Evolutionary conservation across 2,888 invertebrate genomes (phyloP).

Genomic region (Drosophila dives): DNA sequence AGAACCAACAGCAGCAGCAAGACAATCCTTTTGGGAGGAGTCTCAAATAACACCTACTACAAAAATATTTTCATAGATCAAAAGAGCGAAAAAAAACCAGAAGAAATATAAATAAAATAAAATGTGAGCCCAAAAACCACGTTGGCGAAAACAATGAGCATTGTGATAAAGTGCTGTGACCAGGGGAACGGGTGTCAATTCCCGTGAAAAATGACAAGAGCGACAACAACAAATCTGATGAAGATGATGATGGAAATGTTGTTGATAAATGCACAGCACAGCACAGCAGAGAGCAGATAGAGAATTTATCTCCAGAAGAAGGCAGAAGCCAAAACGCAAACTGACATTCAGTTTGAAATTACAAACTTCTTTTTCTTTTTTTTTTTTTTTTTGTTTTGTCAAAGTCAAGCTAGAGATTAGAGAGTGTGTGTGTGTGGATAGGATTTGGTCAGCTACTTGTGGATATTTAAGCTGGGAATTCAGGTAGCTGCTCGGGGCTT

Average conservation of each 20-base stretch:
- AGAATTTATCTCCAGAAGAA: constrained; percentile 7
- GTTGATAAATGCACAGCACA: constrained; percentile 60
- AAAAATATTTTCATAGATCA: constrained; percentile 65
- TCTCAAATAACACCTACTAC: constrained; percentile 59
- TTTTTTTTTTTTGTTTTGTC: neutral
- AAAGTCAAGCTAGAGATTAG: constrained; percentile 39
- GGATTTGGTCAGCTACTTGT: constrained; percentile 1
- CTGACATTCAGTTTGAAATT: constrained; percentile 76
- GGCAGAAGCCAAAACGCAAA: constrained; percentile 67
- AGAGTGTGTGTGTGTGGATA: constrained; percentile 18
- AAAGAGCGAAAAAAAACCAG: constrained; percentile 32
- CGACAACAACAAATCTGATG: constrained; percentile 35
- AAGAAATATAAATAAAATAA: constrained; percentile 9
- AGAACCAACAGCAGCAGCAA: neutral
- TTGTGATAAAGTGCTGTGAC: constrained; percentile 42
- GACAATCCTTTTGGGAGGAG: constrained; percentile 72
- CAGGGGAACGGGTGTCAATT: constrained; percentile 66
- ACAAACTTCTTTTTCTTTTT: constrained; percentile 52
- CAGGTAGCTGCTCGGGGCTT: constrained; percentile 64
- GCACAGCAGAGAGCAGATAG: constrained; percentile 32
- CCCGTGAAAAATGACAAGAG: constrained; percentile 68
- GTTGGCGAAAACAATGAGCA: constrained; percentile 22
- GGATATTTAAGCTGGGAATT: constrained; percentile 23
- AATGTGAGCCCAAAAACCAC: constrained; percentile 8
- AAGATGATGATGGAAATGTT: constrained; percentile 22